These are phyloP conservation scores for Volucella inflata DNA, from an alignment of 2,888 invertebrate species.

Conservation along the genomic window DNA sequence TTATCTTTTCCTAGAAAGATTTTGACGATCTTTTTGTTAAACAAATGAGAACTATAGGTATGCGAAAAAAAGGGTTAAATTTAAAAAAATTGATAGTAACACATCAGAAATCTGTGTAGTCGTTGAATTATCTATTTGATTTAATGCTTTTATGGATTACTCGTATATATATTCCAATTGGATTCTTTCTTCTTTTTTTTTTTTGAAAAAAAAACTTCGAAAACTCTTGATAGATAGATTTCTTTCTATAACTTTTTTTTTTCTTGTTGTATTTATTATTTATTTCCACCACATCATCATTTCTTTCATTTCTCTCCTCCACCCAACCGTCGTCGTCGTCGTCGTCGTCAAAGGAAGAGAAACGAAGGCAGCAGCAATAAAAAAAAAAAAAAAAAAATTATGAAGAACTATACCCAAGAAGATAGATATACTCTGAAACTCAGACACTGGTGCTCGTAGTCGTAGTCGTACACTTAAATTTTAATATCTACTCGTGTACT, in stretches of 20 bases:
- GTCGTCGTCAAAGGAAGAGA: constrained; percentile 42
- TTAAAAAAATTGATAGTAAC: constrained; percentile 11
- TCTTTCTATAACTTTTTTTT: constrained; percentile 4
- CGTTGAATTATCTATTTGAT: constrained; percentile 38
- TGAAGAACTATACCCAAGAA: constrained; percentile 8
- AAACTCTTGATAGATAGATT: constrained; percentile 4
- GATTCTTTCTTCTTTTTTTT: not conserved
- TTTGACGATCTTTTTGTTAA: constrained; percentile 24
- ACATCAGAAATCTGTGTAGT: constrained; percentile 33
- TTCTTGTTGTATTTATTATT: constrained; percentile 50
- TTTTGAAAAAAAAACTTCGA: not conserved
- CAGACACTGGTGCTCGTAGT: too few relatives aligned
- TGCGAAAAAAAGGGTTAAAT: not conserved
- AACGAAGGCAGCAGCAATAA: not conserved
- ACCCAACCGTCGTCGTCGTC: constrained; percentile 5
- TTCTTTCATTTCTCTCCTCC: constrained; percentile 53
- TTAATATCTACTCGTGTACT: constrained; percentile 44
- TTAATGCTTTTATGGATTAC: constrained; percentile 10
- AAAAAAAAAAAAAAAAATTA: constrained; percentile 32
- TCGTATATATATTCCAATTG: constrained; percentile 40
- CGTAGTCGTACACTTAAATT: constrained; percentile 16
- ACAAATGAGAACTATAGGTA: constrained; percentile 19
- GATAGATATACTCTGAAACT: not conserved
- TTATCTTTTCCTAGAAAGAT: not conserved
- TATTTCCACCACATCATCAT: constrained; percentile 73